These are phyloP conservation scores for Sebastolobus alascanus DNA, from an alignment of 2,797 vertebrate species.

Conservation along the genomic window DNA sequence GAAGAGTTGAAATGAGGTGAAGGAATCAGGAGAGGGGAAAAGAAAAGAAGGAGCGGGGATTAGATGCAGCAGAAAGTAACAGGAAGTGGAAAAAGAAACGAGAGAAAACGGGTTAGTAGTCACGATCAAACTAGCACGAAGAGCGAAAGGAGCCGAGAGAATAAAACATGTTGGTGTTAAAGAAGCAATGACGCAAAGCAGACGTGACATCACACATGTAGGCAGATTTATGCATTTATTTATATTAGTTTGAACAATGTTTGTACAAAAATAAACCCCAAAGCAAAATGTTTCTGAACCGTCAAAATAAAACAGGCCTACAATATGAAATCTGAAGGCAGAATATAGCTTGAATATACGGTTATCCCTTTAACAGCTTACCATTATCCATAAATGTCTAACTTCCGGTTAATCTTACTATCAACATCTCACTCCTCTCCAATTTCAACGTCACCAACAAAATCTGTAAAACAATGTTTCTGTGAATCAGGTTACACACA, in stretches of 20 bases:
- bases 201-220: slow-evolving; percentile 24
- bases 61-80: neutral
- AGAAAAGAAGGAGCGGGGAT: neutral
- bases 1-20: neutral
- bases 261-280: slow-evolving; percentile 66
- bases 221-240: slow-evolving; percentile 65
- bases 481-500: too few species aligned
- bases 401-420: too few species aligned
- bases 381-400: neutral
- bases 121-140: slow-evolving; percentile 13
- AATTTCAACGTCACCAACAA: neutral
- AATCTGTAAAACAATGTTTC: too few species aligned
- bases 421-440: too few species aligned
- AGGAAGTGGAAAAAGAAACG: slow-evolving; percentile 3
- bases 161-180: neutral
- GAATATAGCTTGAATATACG: slow-evolving; percentile 24
- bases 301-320: neutral
- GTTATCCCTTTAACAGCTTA: slow-evolving; percentile 13
- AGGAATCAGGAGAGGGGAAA: slow-evolving; percentile 22
- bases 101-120: slow-evolving; percentile 52
- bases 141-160: neutral
- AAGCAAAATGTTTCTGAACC: slow-evolving; percentile 23
- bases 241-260: slow-evolving; percentile 28
- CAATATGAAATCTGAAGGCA: slow-evolving; percentile 4
- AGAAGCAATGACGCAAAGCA: slow-evolving; percentile 7